Conservation (phyloP, 1,140 invertebrate species). For the Drosophila elegans region DNA sequence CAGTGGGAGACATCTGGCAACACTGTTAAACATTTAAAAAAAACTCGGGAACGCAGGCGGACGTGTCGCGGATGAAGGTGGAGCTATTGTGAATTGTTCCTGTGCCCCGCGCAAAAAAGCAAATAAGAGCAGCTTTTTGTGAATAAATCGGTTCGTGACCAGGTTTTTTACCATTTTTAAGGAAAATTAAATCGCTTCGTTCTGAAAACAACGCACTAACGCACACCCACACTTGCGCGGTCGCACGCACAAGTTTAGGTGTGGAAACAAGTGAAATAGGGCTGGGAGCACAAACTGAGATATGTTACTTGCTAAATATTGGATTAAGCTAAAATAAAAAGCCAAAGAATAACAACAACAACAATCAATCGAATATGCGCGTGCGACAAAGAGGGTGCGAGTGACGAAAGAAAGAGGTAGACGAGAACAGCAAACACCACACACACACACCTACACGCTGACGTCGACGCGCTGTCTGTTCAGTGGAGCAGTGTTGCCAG, state of each 20-base stretch:
- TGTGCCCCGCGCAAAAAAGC: conserved; percentile 10
- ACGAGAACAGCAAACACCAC: conserved; percentile 1
- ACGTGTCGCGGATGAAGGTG: conserved; percentile 22
- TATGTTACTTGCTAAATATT: conserved; percentile 52
- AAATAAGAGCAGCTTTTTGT: conserved; percentile 1
- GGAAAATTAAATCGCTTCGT: neutral
- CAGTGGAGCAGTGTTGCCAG: conserved; percentile 43
- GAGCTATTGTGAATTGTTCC: conserved; percentile 12
- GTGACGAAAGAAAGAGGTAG: conserved; percentile 9
- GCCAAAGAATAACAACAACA: conserved; percentile 63
- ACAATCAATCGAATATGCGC: conserved; percentile 64
- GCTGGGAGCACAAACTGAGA: conserved; percentile 15
- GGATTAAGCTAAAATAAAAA: conserved; percentile 51
- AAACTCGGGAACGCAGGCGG: conserved; percentile 3
- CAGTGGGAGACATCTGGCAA: no score
- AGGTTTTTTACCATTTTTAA: neutral
- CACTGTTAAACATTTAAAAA: no score
- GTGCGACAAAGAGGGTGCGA: conserved; percentile 50
- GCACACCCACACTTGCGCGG: conserved; percentile 5
- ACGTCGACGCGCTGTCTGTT: conserved; percentile 66
- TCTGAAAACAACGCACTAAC: neutral
- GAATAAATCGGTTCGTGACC: conserved; percentile 19
- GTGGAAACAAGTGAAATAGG: conserved; percentile 22
- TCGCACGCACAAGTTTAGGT: conserved; percentile 27
- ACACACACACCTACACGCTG: conserved; percentile 29